Base-by-base conservation (phyloP, 2,113 vertebrate species). In the Platichthys flesus region DNA sequence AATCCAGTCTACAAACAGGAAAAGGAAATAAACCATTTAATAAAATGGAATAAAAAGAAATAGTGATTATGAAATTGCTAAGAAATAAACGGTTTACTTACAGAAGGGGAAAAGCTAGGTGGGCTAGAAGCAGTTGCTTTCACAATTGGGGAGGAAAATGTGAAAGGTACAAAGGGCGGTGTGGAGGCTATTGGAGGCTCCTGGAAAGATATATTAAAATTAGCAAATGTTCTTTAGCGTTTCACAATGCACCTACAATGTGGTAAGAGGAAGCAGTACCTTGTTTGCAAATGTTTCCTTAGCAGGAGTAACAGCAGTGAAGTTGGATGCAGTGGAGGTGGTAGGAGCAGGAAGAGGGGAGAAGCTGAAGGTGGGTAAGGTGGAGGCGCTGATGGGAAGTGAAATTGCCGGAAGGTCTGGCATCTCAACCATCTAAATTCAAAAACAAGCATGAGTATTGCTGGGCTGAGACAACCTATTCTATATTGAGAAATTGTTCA, bases 141-240 rank as follows among this genome's bases (percentile, higher is more conserved):
- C 90, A 99, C 96, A 89, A 99, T 97, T 37, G 98, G 97, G 89
- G 97, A 97, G 85, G 98, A 97, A 93, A 99, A 99, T 67, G 94
- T 97, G 87, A 97, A 99, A 6, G 95, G 89, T 45, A 93, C 93
- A 86, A 93, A 96, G 65, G 92, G 90, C 9, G 93, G 88, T 9
- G 93, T 86, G 13, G 87, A 88, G 49, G 87, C 75, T 2, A 37
- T 62, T 15, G 78, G 49, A 45, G 68, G 74, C 56, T 88, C 93
- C 94, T 95, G 74, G 70, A 59, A 47, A 67, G 1, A 37, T 23
- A 66, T 12, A 4, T 18, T 2, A 13, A 23, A 35, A 49, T 76
- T 4, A 21, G 14, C 1, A 37, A 55, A 31, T 28, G 2, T 13
- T 40, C 14, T 28, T 59, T 24, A 20, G 2, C 3, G 35, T 16